Base-by-base conservation (phyloP, 2,888 invertebrate species). In the Meteorus colon region DNA sequence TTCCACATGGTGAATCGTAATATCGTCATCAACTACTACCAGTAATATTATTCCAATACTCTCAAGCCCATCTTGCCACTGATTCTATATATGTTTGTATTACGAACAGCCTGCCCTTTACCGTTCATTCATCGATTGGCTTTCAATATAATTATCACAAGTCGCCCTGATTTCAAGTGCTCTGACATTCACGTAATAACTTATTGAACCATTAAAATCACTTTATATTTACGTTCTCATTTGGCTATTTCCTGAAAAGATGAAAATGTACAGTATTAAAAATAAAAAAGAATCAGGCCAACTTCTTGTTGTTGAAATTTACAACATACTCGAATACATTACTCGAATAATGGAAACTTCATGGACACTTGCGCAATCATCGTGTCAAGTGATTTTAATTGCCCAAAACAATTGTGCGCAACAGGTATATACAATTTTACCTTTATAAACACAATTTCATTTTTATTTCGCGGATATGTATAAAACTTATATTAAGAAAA, bases 21-120 rank as follows among this genome's bases (percentile, higher is more conserved):
- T 78, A 75, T 67, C 65, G 77, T 82, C 76, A 83, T 83, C 80
- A 78, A 62, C 78, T 69, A 80, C 81, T 86, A 85, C 83, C 84
- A 76, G 82, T 84, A 85, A 85, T 85, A 85, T 81, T 81, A 84
- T 85, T 85, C 81, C 79, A 82, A 77, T 76, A 78, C 77, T 78
- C 63, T 62, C 24, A 19, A 66, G 6, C 55, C 55, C 19, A 19
- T 19, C 8, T 4, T 55, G 8, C 19, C 19, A 19, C 24, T 55
- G n/a, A 48, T 48, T 34, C 34, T 48, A 48, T 48, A 48, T 16
- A 48, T n/a, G 14, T 48, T 16, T 48, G n/a, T 16, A 48, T 16
- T 8, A 8, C 10, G 19, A 19, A 19, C 19, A 55, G 24, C n/a
- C n/a, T 55, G 55, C 62, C 62, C 31, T 29, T 31, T 62, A 16